These are phyloP conservation scores for Proisotoma minuta DNA, from an alignment of 2,888 invertebrate species.

Conservation along the genomic window DNA sequence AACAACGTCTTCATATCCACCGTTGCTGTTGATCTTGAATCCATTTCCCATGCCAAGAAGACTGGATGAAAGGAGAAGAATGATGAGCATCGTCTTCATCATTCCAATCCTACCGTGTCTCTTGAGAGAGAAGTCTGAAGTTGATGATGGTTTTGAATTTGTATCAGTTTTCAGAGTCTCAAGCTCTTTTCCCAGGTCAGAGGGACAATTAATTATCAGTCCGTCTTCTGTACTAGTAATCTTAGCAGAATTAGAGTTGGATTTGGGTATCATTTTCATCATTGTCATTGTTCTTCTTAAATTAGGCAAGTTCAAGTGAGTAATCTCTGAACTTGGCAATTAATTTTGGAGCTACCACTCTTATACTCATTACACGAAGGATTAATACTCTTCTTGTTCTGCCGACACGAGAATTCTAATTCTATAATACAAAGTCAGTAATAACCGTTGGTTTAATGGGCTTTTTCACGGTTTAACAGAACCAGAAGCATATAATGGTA, in stretches of 20 bases:
- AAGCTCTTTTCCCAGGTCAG: constrained; percentile 21
- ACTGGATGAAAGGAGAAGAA: constrained; percentile 2
- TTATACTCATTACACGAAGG: constrained; percentile 4
- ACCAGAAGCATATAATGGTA: not conserved
- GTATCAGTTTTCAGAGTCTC: not conserved
- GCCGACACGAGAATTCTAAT: constrained; percentile 2
- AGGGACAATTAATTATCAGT: constrained; percentile 25
- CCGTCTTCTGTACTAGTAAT: not conserved
- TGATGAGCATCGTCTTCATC: constrained; percentile 20
- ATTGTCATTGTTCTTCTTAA: constrained; percentile 17
- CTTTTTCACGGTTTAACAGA: constrained; percentile 1
- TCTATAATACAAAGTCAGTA: not conserved
- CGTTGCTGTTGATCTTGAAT: constrained; percentile 36
- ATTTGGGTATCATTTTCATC: constrained; percentile 9
- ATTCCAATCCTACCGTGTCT: constrained; percentile 13
- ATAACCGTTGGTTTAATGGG: constrained; percentile 1
- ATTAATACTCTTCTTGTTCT: not conserved
- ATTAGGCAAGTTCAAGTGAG: not conserved
- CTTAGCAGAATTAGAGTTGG: not conserved
- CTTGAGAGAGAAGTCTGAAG: constrained; percentile 4
- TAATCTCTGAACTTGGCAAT: constrained; percentile 6
- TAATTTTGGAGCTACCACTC: not conserved
- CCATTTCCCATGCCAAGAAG: constrained; percentile 9
- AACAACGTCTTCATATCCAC: constrained; percentile 45
- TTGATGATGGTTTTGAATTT: constrained; percentile 7